Evolutionary conservation across 2,113 vertebrate genomes (phyloP), one percentile per base, ranked within the genome.

Genomic region (Periophthalmodon schlosseri): DNA sequence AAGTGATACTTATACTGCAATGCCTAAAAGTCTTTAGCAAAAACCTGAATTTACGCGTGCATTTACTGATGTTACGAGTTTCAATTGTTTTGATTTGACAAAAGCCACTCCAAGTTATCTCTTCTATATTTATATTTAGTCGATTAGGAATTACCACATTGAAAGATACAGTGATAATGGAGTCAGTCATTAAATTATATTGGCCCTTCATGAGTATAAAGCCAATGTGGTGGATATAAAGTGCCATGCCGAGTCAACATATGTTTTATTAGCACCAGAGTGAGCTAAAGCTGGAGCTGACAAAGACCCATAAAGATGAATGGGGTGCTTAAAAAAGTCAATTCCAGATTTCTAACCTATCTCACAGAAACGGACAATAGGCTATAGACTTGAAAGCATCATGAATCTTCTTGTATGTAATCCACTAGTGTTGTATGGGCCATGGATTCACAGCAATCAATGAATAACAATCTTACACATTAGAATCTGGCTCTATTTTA

Each of bases 381-480:
- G 78, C 85, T 69, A 76, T 50, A 50, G 24, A 74, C 5, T 7
- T 44, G 65, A 84, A 80, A 87, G 75, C 68, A 64, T 76, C 71
- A 54, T 50, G 47, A 1, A 82, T 80, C 84, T 78, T 52, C 34
- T 60, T 61, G 75, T 70, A 24, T 79, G 79, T 80, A 76, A 81
- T 76, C 74, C 75, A 80, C 84, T 87, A 84, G 87, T 46, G 69
- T 66, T 84, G 84, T 44, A 87, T 84, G 78, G 67, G 70, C 47
- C 70, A 60, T 80, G 83, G 73, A 78, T 74, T 79, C 70, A 58
- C 78, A 69, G 58, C 63, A 83, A 90, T 91, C 89, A 76, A 87
- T 90, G 75, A 71, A 8, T 72, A 60, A 68, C 33, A 75, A 50
- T 44, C 10, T 14, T 66, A 61, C 56, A 54, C 36, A 18, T 64